Percentiles rank a stretch among this genome's conserved stretches.
phyloP scores from a whole-genome alignment of 2,113 vertebrate species.

The Xenopus tropicalis region DNA sequence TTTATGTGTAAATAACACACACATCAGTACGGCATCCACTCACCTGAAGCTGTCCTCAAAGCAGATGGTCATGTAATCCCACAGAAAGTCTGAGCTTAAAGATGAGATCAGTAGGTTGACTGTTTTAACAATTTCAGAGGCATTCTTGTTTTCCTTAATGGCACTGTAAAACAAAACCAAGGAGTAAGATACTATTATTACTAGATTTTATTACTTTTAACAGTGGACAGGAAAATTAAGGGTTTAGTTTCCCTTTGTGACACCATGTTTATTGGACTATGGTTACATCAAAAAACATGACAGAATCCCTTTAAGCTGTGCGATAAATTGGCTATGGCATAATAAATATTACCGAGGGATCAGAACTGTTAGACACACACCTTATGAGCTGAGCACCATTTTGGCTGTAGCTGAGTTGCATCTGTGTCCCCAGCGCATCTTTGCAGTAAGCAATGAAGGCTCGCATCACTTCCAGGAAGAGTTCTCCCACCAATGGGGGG shows the following conservation, averaged over 20 bases:
- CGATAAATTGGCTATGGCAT: no score
- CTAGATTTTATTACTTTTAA: no score
- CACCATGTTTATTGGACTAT: no score
- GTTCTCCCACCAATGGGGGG: constrained; percentile 75
- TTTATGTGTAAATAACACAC: no score
- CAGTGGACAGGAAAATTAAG: no score
- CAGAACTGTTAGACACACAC: constrained; percentile 51
- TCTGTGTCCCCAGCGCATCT: constrained; percentile 76
- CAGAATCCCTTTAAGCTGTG: no score
- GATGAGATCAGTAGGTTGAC: constrained; percentile 88
- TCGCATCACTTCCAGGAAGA: constrained; percentile 88
- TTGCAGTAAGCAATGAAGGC: constrained; percentile 87
- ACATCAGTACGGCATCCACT: not conserved
- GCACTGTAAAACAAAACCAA: constrained; percentile 60
- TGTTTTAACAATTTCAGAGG: constrained; percentile 91
- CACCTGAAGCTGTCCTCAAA: constrained; percentile 87
- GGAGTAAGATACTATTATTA: not conserved
- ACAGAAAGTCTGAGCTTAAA: constrained; percentile 87
- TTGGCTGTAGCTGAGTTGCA: constrained; percentile 71
- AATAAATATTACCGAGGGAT: no score
- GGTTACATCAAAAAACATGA: no score
- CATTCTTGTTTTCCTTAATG: constrained; percentile 89
- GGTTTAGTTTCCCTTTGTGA: no score
- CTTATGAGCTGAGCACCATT: constrained; percentile 77
- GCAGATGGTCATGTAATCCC: constrained; percentile 87